phyloP scores from a whole-genome alignment of 1,140 invertebrate species.

The Heliconius melpomene region DNA sequence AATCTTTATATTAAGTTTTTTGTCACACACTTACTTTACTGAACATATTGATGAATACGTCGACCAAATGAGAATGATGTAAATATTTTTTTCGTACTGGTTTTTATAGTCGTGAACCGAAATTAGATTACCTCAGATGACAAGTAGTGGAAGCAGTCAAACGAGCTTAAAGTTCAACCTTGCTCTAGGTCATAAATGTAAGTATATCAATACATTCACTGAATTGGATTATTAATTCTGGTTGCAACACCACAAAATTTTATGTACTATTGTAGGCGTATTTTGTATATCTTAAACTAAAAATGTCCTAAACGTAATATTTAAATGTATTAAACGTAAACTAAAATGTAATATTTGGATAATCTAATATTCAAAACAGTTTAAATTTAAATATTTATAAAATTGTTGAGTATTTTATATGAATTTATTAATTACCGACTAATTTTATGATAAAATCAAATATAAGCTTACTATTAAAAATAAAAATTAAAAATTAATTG shows the following conservation, averaged over 20 bases:
- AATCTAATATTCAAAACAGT: not conserved
- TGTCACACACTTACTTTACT: conserved; percentile 38
- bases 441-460: too few species aligned
- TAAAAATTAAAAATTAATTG: too few species aligned
- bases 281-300: not conserved
- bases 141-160: conserved; percentile 40
- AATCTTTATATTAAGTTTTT: conserved; percentile 1
- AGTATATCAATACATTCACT: conserved; percentile 39
- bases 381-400: not conserved
- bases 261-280: conserved; percentile 33
- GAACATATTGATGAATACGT: conserved; percentile 39
- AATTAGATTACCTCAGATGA: conserved; percentile 39
- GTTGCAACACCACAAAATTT: conserved; percentile 31
- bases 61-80: conserved; percentile 34
- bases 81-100: conserved; percentile 23
- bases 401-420: too few species aligned
- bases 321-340: too few species aligned
- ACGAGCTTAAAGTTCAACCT: conserved; percentile 39
- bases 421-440: too few species aligned
- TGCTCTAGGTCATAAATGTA: conserved; percentile 41
- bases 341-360: not conserved
- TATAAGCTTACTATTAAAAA: too few species aligned
- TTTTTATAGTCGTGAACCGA: conserved; percentile 37
- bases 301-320: not conserved
- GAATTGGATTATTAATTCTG: conserved; percentile 23